These are phyloP conservation scores for Eupithecia abbreviata DNA, from an alignment of 2,888 invertebrate genomes.

Conservation along the genomic window DNA sequence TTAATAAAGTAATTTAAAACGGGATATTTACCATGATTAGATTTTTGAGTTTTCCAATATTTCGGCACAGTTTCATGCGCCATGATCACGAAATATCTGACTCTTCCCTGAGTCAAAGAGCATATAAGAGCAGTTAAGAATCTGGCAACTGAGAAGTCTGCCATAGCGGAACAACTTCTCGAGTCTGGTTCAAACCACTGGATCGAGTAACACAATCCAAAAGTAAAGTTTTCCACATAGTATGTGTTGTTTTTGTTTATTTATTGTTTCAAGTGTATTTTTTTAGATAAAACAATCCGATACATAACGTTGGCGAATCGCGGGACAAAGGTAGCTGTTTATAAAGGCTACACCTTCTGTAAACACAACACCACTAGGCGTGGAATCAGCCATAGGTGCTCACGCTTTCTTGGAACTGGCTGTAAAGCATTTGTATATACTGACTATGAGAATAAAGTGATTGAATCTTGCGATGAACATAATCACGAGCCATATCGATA, in stretches of 20 bases:
- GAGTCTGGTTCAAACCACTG: too few species aligned
- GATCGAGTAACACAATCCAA: too few species aligned
- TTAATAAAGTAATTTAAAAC: too few species aligned
- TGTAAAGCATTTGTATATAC: conserved; percentile 22
- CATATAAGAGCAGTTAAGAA: too few species aligned
- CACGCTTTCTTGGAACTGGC: background rate
- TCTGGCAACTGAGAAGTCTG: too few species aligned
- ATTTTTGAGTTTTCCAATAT: too few species aligned
- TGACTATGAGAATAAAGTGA: conserved; percentile 3
- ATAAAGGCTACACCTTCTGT: conserved; percentile 44
- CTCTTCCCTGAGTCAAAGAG: too few species aligned
- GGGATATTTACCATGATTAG: too few species aligned
- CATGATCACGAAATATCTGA: too few species aligned
- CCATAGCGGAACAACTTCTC: too few species aligned
- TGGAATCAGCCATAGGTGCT: conserved; percentile 25
- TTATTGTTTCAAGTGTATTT: background rate
- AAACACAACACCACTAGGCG: conserved; percentile 35
- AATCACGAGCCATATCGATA: conserved; percentile 1
- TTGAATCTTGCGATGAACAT: conserved; percentile 1
- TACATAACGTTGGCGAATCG: conserved; percentile 20
- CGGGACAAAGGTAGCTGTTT: conserved; percentile 41
- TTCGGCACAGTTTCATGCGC: too few species aligned
- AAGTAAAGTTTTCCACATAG: background rate
- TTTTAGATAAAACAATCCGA: background rate
- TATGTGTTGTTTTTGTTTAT: background rate